Conservation (phyloP, 2,888 invertebrate species). For the Parnassius orleans region DNA sequence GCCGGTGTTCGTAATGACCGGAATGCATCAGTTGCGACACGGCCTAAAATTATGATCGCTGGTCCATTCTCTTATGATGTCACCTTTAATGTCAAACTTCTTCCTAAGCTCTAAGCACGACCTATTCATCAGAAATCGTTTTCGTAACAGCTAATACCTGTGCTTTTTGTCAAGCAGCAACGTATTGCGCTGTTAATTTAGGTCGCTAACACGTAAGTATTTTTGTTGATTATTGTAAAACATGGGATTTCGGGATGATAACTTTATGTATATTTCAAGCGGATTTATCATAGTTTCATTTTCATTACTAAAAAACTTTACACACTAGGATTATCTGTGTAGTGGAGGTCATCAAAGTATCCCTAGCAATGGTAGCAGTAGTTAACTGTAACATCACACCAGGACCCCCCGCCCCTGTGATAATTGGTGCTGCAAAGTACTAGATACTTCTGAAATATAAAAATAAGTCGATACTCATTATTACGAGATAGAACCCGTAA, state of each 20-base stretch:
- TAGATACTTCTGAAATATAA: too few species aligned
- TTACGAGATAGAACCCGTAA: too few species aligned
- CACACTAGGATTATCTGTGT: too few species aligned
- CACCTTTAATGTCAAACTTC: conserved; percentile 28
- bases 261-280: not conserved
- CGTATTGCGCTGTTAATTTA: not conserved
- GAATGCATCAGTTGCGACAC: conserved; percentile 32
- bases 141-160: conserved; percentile 1
- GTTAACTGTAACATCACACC: too few species aligned
- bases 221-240: not conserved
- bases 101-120: conserved; percentile 8
- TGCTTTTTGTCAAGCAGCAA: not conserved
- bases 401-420: too few species aligned
- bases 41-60: conserved; percentile 29
- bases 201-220: not conserved
- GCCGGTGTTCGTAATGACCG: conserved; percentile 33
- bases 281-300: not conserved
- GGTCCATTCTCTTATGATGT: conserved; percentile 30
- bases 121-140: conserved; percentile 15
- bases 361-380: too few species aligned
- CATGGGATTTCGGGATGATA: not conserved
- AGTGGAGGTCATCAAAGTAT: too few species aligned
- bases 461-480: too few species aligned
- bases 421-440: too few species aligned
- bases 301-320: too few species aligned